Conservation (phyloP, 1,140 invertebrate species). For the Calephelis virginiensis region DNA sequence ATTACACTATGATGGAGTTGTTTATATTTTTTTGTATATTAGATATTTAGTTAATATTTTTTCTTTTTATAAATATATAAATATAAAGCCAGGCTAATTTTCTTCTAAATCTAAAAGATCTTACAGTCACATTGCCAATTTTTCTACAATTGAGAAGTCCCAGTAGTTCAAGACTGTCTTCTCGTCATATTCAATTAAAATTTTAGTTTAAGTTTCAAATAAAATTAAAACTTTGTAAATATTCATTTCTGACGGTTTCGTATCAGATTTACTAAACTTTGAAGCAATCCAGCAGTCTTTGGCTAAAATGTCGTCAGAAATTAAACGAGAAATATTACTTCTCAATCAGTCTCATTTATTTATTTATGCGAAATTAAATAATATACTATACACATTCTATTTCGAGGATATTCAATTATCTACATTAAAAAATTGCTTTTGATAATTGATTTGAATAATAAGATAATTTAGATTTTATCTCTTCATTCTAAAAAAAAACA, state of each 20-base stretch:
- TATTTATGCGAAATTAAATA: slow-evolving; percentile 21
- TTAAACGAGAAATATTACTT: slow-evolving; percentile 17
- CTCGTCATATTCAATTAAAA: too few species aligned
- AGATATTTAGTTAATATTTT: not conserved
- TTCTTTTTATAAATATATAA: slow-evolving; percentile 6
- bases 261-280: slow-evolving; percentile 7
- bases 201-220: too few species aligned
- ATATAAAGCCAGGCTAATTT: slow-evolving; percentile 1
- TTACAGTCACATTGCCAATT: not conserved
- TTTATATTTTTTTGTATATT: not conserved
- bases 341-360: slow-evolving; percentile 23
- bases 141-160: not conserved
- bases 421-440: slow-evolving; percentile 15
- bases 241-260: not conserved
- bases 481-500: slow-evolving; percentile 12
- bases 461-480: slow-evolving; percentile 9
- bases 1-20: not conserved
- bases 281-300: slow-evolving; percentile 38
- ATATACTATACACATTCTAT: slow-evolving; percentile 17
- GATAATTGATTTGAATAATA: slow-evolving; percentile 18
- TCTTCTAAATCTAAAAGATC: slow-evolving; percentile 10
- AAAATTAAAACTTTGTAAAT: not conserved
- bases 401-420: not conserved
- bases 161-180: not conserved
- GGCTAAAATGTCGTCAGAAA: slow-evolving; percentile 40